A percentile compares a stretch with the other conserved stretches of the same genome.
These are phyloP conservation scores for Sarcophaga subvicina DNA, from an alignment of 2,888 invertebrate species.

Conservation along the genomic window DNA sequence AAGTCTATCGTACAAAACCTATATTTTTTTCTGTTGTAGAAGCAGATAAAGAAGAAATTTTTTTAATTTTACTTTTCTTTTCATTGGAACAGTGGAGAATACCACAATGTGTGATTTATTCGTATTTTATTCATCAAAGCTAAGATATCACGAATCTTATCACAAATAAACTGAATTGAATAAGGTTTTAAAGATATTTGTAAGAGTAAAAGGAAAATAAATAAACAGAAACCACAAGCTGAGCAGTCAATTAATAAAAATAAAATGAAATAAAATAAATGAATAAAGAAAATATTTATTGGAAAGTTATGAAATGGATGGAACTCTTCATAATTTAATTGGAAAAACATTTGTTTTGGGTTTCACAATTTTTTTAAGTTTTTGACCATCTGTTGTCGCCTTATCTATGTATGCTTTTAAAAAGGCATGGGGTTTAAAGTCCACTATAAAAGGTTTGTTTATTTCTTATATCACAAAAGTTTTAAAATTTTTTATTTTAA, in stretches of 20 bases:
- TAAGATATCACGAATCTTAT: background rate
- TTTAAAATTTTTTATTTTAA: background rate
- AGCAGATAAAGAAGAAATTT: background rate
- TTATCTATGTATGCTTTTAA: background rate
- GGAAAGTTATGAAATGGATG: too few species aligned
- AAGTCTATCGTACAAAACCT: too few species aligned
- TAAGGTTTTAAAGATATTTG: too few species aligned
- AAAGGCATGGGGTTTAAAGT: slow-evolving; percentile 47
- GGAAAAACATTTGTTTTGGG: background rate
- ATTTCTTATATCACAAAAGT: background rate
- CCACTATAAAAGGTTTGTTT: slow-evolving; percentile 11
- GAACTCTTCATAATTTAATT: background rate
- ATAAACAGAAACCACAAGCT: too few species aligned
- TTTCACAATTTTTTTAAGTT: background rate
- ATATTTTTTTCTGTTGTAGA: too few species aligned
- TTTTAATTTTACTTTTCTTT: background rate
- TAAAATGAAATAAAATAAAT: too few species aligned
- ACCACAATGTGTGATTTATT: background rate
- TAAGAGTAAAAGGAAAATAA: too few species aligned
- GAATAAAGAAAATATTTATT: too few species aligned
- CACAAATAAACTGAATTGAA: background rate
- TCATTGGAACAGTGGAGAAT: background rate
- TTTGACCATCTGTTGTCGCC: slow-evolving; percentile 13
- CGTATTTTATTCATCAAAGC: background rate
- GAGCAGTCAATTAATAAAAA: too few species aligned